Conservation (phyloP, 2,113 vertebrate species). For the Egretta garzetta region DNA sequence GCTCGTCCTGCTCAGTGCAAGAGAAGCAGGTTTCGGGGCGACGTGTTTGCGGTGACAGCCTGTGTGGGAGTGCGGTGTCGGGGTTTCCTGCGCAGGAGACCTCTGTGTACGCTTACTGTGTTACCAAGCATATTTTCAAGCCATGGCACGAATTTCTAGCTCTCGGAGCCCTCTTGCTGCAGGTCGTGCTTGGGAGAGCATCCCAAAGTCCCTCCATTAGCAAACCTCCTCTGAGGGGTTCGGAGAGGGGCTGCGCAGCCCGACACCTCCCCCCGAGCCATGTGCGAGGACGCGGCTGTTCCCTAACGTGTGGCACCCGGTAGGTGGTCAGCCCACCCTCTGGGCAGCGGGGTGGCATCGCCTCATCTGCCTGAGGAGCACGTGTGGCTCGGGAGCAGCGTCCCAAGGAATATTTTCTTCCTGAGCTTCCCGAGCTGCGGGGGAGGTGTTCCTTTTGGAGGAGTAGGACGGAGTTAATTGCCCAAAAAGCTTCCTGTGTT, state of each 20-base stretch:
- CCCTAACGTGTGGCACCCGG: rapidly evolving
- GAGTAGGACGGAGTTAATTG: neutral
- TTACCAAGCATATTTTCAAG: rapidly evolving
- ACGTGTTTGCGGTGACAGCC: neutral
- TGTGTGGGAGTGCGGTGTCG: neutral
- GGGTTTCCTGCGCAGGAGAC: neutral
- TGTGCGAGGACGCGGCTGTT: rapidly evolving
- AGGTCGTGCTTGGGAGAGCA: neutral
- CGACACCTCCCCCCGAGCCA: rapidly evolving
- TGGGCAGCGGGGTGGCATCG: neutral
- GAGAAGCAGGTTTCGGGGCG: neutral
- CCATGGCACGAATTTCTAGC: neutral
- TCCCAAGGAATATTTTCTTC: neutral
- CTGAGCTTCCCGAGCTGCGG: neutral
- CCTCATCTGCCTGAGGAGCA: neutral
- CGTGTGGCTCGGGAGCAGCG: neutral
- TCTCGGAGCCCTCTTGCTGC: neutral
- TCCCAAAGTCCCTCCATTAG: neutral
- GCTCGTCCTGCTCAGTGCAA: neutral
- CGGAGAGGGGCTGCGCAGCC: no score
- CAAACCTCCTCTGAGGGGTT: neutral
- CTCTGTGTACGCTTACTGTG: rapidly evolving
- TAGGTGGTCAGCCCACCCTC: neutral
- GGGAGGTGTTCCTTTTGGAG: constrained; percentile 1
- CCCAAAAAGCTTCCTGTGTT: constrained; percentile 34